Evolutionary conservation across 2,797 vertebrate species (phyloP).

Genomic region (Artibeus lituratus): DNA sequence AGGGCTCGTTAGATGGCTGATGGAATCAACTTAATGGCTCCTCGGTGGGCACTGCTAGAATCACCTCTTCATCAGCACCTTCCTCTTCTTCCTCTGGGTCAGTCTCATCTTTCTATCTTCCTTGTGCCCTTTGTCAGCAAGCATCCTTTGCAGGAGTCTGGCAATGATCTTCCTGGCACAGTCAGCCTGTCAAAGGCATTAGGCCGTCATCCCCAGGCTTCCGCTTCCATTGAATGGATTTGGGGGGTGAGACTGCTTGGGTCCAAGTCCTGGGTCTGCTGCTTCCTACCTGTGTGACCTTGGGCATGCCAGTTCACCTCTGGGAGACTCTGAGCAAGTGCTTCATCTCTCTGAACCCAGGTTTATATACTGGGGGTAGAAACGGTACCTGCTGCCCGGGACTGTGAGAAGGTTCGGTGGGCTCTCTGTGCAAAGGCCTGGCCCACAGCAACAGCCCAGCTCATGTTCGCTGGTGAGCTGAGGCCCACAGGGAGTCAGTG

Average conservation of each 20-base stretch:
- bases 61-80: not conserved
- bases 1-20: not conserved
- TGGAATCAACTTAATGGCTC: not conserved
- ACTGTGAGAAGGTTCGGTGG: not conserved
- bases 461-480: not conserved
- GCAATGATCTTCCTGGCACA: not conserved
- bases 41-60: not conserved
- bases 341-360: not conserved
- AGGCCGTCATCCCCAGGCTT: not conserved
- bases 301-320: too few relatives aligned
- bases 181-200: not conserved
- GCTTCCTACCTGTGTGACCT: not conserved
- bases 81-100: not conserved
- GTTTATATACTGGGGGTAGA: accelerated
- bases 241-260: not conserved
- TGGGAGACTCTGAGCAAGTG: not conserved
- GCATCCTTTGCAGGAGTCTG: not conserved
- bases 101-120: not conserved
- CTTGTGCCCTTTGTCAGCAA: not conserved
- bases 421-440: accelerated
- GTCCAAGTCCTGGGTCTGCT: not conserved
- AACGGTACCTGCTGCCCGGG: not conserved
- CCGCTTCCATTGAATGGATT: not conserved
- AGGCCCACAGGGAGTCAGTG: not conserved
- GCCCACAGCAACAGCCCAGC: not conserved